Conservation (phyloP, 92 coral and sea anemone species). For the Porites evermanni region DNA sequence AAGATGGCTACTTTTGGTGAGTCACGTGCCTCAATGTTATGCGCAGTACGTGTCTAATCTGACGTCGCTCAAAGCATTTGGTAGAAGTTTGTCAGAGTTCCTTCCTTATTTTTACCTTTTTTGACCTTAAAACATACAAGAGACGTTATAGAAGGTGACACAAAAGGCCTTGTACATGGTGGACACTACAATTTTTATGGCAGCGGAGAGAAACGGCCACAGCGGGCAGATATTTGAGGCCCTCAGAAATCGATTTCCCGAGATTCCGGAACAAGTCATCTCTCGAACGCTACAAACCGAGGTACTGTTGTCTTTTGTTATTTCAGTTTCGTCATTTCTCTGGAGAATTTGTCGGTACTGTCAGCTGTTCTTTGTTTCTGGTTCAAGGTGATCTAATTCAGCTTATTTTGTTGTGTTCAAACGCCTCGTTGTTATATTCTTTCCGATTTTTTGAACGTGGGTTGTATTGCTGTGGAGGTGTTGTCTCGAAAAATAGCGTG, state of each 20-base stretch:
- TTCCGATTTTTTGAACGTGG: conserved; percentile 1
- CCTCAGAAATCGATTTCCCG: conserved; percentile 75
- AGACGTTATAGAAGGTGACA: conserved; percentile 47
- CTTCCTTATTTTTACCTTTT: conserved; percentile 20
- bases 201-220: conserved; percentile 67
- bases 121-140: conserved; percentile 15
- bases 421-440: not conserved
- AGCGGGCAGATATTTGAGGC: conserved; percentile 44
- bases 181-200: conserved; percentile 73
- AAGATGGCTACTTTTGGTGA: not conserved
- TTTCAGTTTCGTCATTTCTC: conserved; percentile 5
- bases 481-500: conserved; percentile 39
- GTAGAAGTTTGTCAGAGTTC: conserved; percentile 31
- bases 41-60: conserved; percentile 74
- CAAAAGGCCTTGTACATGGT: conserved; percentile 73
- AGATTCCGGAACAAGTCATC: conserved; percentile 76
- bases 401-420: not conserved
- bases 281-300: conserved; percentile 60
- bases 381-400: not conserved
- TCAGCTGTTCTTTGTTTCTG: not conserved
- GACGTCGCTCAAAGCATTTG: conserved; percentile 48
- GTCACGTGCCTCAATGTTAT: conserved; percentile 84
- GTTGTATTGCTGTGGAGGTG: conserved; percentile 33
- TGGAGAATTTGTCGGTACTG: not conserved
- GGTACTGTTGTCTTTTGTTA: conserved; percentile 40